These are phyloP conservation scores for Microvelia longipes DNA, from an alignment of 1,140 invertebrate genomes.

Conservation along the genomic window DNA sequence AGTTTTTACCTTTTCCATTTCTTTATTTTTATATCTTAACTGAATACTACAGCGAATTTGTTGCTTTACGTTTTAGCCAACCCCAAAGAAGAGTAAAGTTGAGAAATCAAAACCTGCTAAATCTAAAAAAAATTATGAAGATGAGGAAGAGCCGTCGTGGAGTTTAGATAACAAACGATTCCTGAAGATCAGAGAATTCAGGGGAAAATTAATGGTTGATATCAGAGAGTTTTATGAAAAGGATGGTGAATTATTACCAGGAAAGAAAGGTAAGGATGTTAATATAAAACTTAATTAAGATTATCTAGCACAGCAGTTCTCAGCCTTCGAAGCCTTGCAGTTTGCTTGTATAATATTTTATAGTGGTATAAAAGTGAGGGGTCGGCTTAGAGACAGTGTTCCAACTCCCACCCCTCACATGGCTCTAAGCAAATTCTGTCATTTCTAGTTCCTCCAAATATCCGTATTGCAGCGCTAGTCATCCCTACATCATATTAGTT, in stretches of 20 bases:
- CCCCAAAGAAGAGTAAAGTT: not conserved
- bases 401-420: too few relatives aligned
- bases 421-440: too few relatives aligned
- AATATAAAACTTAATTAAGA: not conserved
- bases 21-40: too few relatives aligned
- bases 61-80: not conserved
- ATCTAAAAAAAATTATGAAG: constrained; percentile 2
- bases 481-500: not conserved
- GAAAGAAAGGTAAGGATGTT: constrained; percentile 45
- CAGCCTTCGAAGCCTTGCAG: not conserved
- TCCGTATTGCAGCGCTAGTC: too few relatives aligned
- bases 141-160: constrained; percentile 27
- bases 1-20: too few relatives aligned
- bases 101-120: constrained; percentile 2
- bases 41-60: too few relatives aligned
- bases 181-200: constrained; percentile 38
- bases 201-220: constrained; percentile 36
- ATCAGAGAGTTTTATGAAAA: constrained; percentile 42
- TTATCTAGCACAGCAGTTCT: not conserved
- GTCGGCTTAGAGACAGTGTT: too few relatives aligned
- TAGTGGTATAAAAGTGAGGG: not conserved
- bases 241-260: constrained; percentile 37
- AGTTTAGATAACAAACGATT: constrained; percentile 34
- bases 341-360: not conserved
- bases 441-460: too few relatives aligned